Evolutionary conservation across 2,113 vertebrate species (phyloP), one percentile per base, ranked within the genome.

Genomic region (Percopsis transmontana): DNA sequence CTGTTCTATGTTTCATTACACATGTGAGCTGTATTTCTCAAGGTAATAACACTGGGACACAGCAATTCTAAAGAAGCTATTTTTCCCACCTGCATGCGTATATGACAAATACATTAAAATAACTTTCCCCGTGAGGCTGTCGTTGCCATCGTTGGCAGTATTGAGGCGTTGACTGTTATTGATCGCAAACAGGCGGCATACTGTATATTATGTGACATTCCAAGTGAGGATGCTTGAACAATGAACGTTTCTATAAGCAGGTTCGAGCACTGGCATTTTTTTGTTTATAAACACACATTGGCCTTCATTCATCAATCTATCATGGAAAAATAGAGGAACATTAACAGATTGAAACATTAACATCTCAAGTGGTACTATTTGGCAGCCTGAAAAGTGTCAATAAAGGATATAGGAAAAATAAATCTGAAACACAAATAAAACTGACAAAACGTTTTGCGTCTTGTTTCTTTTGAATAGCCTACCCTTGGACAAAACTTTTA

Each of bases 51-150:
- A 23, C n/a, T 7, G 52, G 58, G 66, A 53, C 60, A 65, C 63
- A 78, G 39, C 60, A 42, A 80, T 53, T 79, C 48, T 70, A 42
- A 76, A 61, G 58, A 23, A 33, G 24, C 24, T 20, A 15, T 58
- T 59, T 53, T 44, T 4, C 56, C 24, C 2, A 18, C 70, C 62
- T 59, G 59, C 62, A 38, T 47, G 48, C 19, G 76, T 62, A 72
- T 52, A 67, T 39, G 24, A 48, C 40, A 62, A 57, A 58, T 16
- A 20, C 58, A 67, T 55, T 58, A 70, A 53, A 44, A 48, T 63
- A 7, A 40, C 44, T 63, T 69, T 51, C 24, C 27, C 52, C 47
- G 62, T 21, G 52, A 41, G 54, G 57, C 48, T 18, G 21, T 5
- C 6, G 6, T 11, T 40, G 44, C 16, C 59, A 51, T 53, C 62